These are phyloP conservation scores for Aricia artaxerxes DNA, from an alignment of 2,888 invertebrate species.

Conservation along the genomic window DNA sequence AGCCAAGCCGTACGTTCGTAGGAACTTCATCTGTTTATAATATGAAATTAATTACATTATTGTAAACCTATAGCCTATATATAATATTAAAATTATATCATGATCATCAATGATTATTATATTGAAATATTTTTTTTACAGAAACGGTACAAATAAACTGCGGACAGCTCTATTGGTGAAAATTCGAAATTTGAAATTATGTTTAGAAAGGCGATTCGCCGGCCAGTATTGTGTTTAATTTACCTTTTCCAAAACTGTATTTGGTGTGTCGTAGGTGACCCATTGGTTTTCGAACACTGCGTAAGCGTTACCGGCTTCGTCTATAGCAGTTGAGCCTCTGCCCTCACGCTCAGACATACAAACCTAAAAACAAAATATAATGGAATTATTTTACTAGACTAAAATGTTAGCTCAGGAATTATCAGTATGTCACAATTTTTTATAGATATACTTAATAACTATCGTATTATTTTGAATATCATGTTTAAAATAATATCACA, in stretches of 20 bases:
- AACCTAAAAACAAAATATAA: conserved; percentile 56
- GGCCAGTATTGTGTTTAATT: conserved; percentile 28
- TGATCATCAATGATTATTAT: too few species aligned
- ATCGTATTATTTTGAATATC: not conserved
- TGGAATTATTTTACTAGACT: too few species aligned
- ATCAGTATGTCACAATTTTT: not conserved
- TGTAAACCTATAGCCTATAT: not conserved
- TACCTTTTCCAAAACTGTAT: conserved; percentile 84
- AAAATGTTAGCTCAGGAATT: too few species aligned
- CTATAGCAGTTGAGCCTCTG: conserved; percentile 76
- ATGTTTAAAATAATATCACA: not conserved
- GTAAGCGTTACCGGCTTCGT: conserved; percentile 84
- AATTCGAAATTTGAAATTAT: not conserved
- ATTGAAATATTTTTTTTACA: too few species aligned
- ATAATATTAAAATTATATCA: not conserved
- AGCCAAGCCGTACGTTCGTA: conserved; percentile 82
- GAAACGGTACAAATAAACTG: too few species aligned
- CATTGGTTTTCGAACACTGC: conserved; percentile 87
- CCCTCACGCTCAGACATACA: conserved; percentile 80
- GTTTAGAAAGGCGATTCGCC: not conserved
- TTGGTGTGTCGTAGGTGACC: conserved; percentile 88
- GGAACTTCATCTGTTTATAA: conserved; percentile 79
- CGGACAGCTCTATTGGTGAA: not conserved
- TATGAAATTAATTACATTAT: not conserved
- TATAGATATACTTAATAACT: not conserved